These are phyloP conservation scores for Plutomurus gul DNA, from an alignment of 1,140 invertebrate species.

Conservation along the genomic window DNA sequence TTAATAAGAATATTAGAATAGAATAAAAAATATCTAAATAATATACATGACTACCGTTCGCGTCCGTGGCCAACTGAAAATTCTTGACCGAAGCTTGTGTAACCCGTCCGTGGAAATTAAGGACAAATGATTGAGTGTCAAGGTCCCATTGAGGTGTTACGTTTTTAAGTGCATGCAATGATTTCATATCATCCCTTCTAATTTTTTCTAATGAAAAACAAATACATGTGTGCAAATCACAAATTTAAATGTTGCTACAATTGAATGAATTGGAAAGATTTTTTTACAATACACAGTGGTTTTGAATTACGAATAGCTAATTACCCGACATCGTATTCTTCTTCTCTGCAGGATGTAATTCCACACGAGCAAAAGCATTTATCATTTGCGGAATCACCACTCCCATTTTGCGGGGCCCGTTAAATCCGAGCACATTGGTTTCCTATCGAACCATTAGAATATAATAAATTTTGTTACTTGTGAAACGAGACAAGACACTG, in stretches of 20 bases:
- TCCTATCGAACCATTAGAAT: constrained; percentile 66
- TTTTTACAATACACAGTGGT: neutral
- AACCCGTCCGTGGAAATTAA: constrained; percentile 98
- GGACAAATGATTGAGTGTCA: constrained; percentile 97
- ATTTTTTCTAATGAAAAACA: neutral
- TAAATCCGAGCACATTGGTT: constrained; percentile 98
- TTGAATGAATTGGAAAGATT: no score
- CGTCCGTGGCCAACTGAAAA: constrained; percentile 92
- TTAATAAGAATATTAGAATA: no score
- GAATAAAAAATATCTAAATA: no score
- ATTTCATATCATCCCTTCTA: neutral
- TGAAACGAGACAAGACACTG: no score
- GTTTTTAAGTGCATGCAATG: constrained; percentile 77
- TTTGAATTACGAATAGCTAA: neutral
- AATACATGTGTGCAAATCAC: no score
- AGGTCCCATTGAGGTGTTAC: constrained; percentile 99
- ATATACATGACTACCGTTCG: neutral
- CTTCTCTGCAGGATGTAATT: constrained; percentile 76
- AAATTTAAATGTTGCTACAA: no score
- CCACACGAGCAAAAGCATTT: constrained; percentile 74
- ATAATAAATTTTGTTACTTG: no score
- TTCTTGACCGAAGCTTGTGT: constrained; percentile 99
- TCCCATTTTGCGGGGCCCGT: constrained; percentile 96
- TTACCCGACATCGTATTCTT: constrained; percentile 79
- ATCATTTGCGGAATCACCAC: constrained; percentile 96